Evolutionary conservation across 1,140 invertebrate genomes (phyloP).

Genomic region (Trachymyrmex septentrionalis): DNA sequence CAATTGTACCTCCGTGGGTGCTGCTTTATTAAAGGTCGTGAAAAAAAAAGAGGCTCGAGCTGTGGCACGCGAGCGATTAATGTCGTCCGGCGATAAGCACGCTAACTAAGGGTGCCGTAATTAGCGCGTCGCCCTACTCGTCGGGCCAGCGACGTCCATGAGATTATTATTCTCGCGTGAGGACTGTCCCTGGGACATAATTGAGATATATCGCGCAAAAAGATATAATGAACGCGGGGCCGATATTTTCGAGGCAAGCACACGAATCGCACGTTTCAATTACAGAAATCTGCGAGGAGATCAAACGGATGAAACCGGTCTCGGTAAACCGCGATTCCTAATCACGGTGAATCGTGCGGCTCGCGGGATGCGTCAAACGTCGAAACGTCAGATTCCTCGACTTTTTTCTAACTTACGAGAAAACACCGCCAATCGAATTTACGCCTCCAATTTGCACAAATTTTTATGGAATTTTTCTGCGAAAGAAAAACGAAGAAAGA

Average conservation of each 20-base stretch:
- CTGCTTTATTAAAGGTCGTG: slow-evolving; percentile 65
- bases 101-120: slow-evolving; percentile 61
- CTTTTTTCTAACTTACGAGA: slow-evolving; percentile 1
- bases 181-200: slow-evolving; percentile 29
- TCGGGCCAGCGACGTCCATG: slow-evolving; percentile 30
- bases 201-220: slow-evolving; percentile 54
- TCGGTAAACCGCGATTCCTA: slow-evolving; percentile 62
- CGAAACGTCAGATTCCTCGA: neutral
- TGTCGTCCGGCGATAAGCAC: slow-evolving; percentile 50
- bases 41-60: slow-evolving; percentile 24
- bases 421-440: neutral
- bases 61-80: slow-evolving; percentile 58
- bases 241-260: slow-evolving; percentile 15
- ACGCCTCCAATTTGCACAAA: slow-evolving; percentile 6
- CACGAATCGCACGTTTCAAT: slow-evolving; percentile 57
- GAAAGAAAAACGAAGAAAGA: neutral
- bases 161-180: slow-evolving; percentile 58
- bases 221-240: slow-evolving; percentile 7
- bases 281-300: slow-evolving; percentile 46
- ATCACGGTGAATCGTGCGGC: slow-evolving; percentile 19
- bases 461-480: neutral
- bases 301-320: slow-evolving; percentile 44
- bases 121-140: slow-evolving; percentile 43
- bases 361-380: slow-evolving; percentile 37
- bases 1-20: slow-evolving; percentile 61